A percentile compares a stretch with the other conserved stretches of the same genome.
Evolutionary conservation across 2,797 vertebrate species (phyloP).

Genomic region (Taenioides sp.): DNA sequence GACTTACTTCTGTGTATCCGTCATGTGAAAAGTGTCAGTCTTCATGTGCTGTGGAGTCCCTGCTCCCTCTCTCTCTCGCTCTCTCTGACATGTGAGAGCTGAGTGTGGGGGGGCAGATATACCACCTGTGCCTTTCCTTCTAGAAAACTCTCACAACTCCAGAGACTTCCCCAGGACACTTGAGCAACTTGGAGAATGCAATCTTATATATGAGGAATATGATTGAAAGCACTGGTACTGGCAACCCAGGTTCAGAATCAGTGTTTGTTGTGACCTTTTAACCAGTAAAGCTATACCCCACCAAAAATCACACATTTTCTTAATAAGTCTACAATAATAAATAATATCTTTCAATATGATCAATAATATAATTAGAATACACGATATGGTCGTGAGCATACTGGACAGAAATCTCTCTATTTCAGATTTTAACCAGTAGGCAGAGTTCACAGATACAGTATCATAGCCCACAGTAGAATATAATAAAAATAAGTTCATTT

Average conservation of each 20-base stretch:
- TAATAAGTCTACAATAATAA: not conserved
- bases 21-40: conserved; percentile 33
- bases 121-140: conserved; percentile 60
- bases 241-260: not conserved
- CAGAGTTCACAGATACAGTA: not conserved
- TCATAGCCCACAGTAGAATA: not conserved
- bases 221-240: not conserved
- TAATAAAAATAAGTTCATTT: not conserved
- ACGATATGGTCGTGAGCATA: not conserved
- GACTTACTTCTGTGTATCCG: conserved; percentile 50
- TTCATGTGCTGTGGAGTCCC: conserved; percentile 1
- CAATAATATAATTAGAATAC: too few relatives aligned
- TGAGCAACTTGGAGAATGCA: not conserved
- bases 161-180: conserved; percentile 31
- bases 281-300: not conserved
- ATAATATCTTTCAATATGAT: too few relatives aligned
- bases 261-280: not conserved
- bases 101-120: conserved; percentile 29
- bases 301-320: not conserved
- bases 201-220: not conserved
- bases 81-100: conserved; percentile 25
- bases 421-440: conserved; percentile 14
- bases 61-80: conserved; percentile 15
- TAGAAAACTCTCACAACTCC: conserved; percentile 48
- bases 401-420: not conserved